Conservation (phyloP, 2,113 vertebrate species). For the Centropristis striata region DNA sequence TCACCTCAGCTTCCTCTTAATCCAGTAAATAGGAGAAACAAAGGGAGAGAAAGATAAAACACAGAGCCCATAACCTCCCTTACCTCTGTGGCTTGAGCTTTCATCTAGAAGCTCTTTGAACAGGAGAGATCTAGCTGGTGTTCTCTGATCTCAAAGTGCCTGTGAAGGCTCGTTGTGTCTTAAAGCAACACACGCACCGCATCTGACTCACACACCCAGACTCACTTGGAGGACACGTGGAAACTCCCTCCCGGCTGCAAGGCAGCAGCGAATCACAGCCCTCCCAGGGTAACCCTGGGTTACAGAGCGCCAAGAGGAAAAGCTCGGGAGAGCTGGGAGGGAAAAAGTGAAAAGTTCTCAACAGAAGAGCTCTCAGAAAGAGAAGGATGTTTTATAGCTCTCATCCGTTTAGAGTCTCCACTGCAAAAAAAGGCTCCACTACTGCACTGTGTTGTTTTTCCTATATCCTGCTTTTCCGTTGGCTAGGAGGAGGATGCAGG, state of each 20-base stretch:
- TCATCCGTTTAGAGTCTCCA: conserved; percentile 38
- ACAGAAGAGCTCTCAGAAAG: conserved; percentile 58
- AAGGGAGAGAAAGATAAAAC: conserved; percentile 63
- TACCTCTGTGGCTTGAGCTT: conserved; percentile 82
- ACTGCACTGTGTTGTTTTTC: conserved; percentile 68
- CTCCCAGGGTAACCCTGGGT: conserved; percentile 73
- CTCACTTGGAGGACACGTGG: conserved; percentile 78
- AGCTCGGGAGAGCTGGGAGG: conserved; percentile 73
- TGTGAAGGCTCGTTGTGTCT: conserved; percentile 67
- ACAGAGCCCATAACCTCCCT: conserved; percentile 67
- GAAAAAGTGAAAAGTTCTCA: conserved; percentile 72
- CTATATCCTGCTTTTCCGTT: conserved; percentile 87
- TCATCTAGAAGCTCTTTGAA: conserved; percentile 85
- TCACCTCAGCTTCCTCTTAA: conserved; percentile 43
- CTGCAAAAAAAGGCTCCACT: conserved; percentile 40
- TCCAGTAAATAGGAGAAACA: conserved; percentile 69
- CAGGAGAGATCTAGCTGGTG: conserved; percentile 65
- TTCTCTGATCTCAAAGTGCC: conserved; percentile 78
- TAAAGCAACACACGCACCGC: conserved; percentile 72
- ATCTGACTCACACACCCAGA: conserved; percentile 78
- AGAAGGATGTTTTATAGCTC: conserved; percentile 67
- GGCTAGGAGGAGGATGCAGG: conserved; percentile 86
- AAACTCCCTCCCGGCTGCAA: conserved; percentile 80
- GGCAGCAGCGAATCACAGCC: conserved; percentile 83
- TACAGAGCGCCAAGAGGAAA: conserved; percentile 74